phyloP scores from a whole-genome alignment of 2,797 vertebrate genomes.

The Argyrosomus regius region DNA sequence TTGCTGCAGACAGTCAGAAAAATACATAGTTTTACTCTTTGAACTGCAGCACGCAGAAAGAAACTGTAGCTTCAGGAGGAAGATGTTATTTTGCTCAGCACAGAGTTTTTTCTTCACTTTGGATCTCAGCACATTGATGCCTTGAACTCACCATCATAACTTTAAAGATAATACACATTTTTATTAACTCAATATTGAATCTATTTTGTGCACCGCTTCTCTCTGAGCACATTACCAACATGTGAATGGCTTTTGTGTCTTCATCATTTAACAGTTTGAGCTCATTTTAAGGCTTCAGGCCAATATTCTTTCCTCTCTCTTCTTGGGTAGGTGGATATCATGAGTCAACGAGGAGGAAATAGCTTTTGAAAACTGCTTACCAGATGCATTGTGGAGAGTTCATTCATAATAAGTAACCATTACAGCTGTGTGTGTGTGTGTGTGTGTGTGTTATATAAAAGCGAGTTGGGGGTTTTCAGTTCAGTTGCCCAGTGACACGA shows the following conservation, averaged over 20 bases:
- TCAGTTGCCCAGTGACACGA: constrained; percentile 40
- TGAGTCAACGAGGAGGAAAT: constrained; percentile 33
- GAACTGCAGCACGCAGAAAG: neutral
- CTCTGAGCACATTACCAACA: constrained; percentile 1
- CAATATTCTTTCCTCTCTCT: neutral
- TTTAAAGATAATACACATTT: neutral
- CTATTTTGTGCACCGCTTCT: neutral
- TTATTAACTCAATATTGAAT: neutral
- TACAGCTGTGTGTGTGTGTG: neutral
- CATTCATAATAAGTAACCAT: neutral
- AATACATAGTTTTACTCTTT: neutral
- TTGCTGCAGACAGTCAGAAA: neutral
- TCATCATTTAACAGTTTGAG: constrained; percentile 1
- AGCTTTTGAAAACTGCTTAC: constrained; percentile 21
- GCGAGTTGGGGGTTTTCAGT: constrained; percentile 10
- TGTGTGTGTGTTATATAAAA: neutral
- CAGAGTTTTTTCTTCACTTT: neutral
- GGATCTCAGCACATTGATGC: too few relatives aligned
- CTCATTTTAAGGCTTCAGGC: neutral
- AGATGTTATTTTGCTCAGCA: neutral
- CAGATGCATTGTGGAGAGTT: constrained; percentile 5
- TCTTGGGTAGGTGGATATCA: neutral
- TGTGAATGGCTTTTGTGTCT: constrained; percentile 6
- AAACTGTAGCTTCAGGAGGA: neutral
- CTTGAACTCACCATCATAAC: neutral